A percentile compares a stretch with the other conserved stretches of the same genome.
Conservation (phyloP, 92 coral and sea anemone genomes). For the Phenganax subtilis region DNA sequence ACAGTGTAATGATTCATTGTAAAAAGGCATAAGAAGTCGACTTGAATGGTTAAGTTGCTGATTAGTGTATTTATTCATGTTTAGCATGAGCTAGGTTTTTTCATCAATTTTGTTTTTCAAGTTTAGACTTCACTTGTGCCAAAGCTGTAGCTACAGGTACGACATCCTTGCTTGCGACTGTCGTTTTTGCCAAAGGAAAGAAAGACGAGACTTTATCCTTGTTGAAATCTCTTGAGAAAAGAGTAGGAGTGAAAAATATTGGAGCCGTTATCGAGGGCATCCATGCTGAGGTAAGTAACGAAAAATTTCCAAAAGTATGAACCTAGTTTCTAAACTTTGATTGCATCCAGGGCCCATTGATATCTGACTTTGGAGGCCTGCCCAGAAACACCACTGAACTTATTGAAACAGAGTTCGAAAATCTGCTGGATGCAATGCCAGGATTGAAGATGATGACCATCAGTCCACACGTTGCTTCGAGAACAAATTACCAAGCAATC, state of each 20-base stretch:
- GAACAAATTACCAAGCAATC: constrained; percentile 17
- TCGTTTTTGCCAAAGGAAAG: constrained; percentile 47
- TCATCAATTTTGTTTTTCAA: too few relatives aligned
- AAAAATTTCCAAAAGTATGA: background rate
- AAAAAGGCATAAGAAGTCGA: too few relatives aligned
- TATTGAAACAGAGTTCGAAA: constrained; percentile 36
- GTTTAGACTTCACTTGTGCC: constrained; percentile 21
- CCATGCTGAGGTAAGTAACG: constrained; percentile 42
- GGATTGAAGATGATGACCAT: constrained; percentile 49
- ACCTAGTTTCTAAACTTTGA: background rate
- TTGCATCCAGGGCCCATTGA: constrained; percentile 45
- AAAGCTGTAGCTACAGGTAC: constrained; percentile 40
- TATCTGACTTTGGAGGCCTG: constrained; percentile 48
- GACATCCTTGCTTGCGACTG: constrained; percentile 51
- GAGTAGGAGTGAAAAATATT: constrained; percentile 32
- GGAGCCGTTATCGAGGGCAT: constrained; percentile 59
- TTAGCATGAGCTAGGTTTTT: too few relatives aligned
- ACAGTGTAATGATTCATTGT: too few relatives aligned
- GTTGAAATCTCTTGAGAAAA: constrained; percentile 33
- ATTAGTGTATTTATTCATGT: too few relatives aligned
- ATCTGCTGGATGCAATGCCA: constrained; percentile 36
- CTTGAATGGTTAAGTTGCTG: too few relatives aligned
- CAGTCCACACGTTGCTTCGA: constrained; percentile 53
- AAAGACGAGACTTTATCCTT: constrained; percentile 13
- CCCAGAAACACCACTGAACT: constrained; percentile 44